Evolutionary conservation across 92 coral and sea anemone species (phyloP), one percentile per base, ranked within the genome.

Genomic region (Bergia puertoricense): DNA sequence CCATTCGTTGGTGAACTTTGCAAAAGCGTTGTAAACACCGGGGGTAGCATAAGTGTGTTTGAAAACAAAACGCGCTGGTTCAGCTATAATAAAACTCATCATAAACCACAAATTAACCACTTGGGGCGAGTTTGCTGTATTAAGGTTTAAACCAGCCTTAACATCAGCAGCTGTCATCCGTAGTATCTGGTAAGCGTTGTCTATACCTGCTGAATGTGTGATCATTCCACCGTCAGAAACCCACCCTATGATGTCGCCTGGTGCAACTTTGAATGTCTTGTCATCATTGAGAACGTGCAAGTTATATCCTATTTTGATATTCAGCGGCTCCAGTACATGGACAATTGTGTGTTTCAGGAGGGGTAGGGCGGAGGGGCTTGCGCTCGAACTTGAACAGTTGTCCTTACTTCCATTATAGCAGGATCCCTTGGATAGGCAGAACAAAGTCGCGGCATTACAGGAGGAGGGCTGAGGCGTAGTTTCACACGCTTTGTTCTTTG

Each of bases 201-300:
- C 79, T 22, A 65, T n/a, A 9, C 86, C 94, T 42, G 81, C 39
- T 54, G 79, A 86, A 18, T 91, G 93, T 1, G 91, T 93, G 59
- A 97, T 82, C 50, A 71, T 90, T 0, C 97, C 99, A 8, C 88
- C 85, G 3, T 89, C 90, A 2, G 89, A 86, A 68, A 90, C 89
- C 98, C 98, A 95, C 2, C 97, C 98, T 37, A 94, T 37, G 51
- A 94, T 83, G 87, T 95, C 98, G 8, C 99, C 99, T 22, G 89
- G 93, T 1, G 46, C 42, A 54, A 87, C 93, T 51, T 92, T 83
- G 30, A 95, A 85, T 14, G 82, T 74, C 18, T 92, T 88, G 44
- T 82, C 79, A 15, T 91, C 91, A 4, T 95, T 73, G 46, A 97
- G 87, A 18, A 94, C 92, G 62, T 74, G 81, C 71, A 95, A 39